phyloP scores from a whole-genome alignment of 2,797 vertebrate species.

The Amniataba percoides region DNA sequence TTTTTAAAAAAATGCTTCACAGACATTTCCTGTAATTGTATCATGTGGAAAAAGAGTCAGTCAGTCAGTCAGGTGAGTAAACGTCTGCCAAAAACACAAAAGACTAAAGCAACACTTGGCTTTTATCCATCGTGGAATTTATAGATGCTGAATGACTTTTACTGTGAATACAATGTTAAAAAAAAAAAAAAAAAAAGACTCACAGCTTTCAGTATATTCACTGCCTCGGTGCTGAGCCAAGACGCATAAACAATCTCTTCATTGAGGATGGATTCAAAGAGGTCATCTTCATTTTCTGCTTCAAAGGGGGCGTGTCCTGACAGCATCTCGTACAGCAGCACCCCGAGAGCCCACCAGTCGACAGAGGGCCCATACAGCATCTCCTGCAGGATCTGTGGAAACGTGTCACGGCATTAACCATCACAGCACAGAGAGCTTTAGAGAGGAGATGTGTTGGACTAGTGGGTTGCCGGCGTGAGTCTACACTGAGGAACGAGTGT shows the following conservation, averaged over 20 bases:
- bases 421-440: constrained; percentile 21
- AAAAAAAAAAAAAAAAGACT: constrained; percentile 66
- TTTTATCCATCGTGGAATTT: neutral
- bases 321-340: constrained; percentile 97
- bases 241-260: constrained; percentile 94
- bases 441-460: constrained; percentile 18
- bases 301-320: constrained; percentile 96
- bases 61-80: neutral
- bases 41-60: constrained; percentile 15
- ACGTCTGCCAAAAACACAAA: constrained; percentile 21
- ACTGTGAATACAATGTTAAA: neutral
- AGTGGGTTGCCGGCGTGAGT: constrained; percentile 4
- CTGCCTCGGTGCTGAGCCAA: constrained; percentile 92
- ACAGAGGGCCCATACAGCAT: constrained; percentile 96
- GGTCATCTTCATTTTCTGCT: constrained; percentile 97
- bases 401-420: constrained; percentile 34
- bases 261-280: constrained; percentile 96
- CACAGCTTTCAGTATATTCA: constrained; percentile 95
- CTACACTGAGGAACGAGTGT: constrained; percentile 49
- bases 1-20: constrained; percentile 9
- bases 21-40: constrained; percentile 54
- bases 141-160: neutral
- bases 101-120: constrained; percentile 2
- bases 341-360: constrained; percentile 99
- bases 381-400: constrained; percentile 94